Evolutionary conservation across 2,797 vertebrate species (phyloP), one percentile per base, ranked within the genome.

Genomic region (Toxotes lorentzi): DNA sequence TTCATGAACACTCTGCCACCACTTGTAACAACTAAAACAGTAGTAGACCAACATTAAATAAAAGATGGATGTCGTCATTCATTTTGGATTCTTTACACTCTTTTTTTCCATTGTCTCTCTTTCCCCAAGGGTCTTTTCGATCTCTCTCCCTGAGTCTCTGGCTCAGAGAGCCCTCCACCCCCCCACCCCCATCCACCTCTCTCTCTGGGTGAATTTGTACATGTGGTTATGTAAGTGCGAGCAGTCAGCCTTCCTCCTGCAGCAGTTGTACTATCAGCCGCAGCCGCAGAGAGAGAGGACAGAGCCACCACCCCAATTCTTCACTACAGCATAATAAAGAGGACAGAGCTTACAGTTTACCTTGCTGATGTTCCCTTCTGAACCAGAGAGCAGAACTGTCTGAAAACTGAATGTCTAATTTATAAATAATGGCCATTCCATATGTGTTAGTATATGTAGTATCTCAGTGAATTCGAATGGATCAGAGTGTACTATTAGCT

Each of bases 161-260:
- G 11, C 75, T 67, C 75, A 86, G 75, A 80, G 89, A 79, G 78
- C 83, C 41, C 0, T 0, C 57, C 76, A 2, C 74, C 23, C 70
- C 23, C 57, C 76, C 73, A 35, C 72, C 75, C 8, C 70, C 40
- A 32, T 35, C 16, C 79, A 38, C 38, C 86, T 81, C 90, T 84
- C 82, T 91, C 91, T 67, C 1, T 95, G 96, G 96, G 95, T 93
- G 96, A 86, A 85, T 89, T 79, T 87, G 80, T 88, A 85, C 88
- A 89, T 81, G 82, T 76, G 82, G 80, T 92, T 92, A 91, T 86
- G 85, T 90, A 91, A 93, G 79, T 67, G 67, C 38, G 65, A 85
- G 81, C 79, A 88, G 85, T 80, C 85, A 73, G 84, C 76, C 86
- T 76, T 82, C 79, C 78, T 90, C 81, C 88, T 90, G 86, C 88